A percentile compares a stretch with the other conserved stretches of the same genome.
These are phyloP conservation scores for Meriones psammophilus DNA, from an alignment of 2,797 vertebrate species.

Conservation along the genomic window DNA sequence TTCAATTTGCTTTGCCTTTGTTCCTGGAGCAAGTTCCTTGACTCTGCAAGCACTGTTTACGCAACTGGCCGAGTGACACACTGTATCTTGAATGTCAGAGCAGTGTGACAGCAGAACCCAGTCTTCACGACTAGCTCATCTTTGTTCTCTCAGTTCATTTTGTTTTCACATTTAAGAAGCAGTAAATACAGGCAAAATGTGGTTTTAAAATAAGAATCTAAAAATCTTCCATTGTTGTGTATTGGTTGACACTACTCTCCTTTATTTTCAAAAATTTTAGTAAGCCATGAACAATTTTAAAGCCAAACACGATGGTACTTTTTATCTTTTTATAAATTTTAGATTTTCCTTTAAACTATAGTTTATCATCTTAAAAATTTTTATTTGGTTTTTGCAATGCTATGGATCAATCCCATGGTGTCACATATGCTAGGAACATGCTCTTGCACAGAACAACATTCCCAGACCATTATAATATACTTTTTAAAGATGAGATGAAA, in stretches of 20 bases:
- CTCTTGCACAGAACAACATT: no score
- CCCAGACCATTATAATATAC: background rate
- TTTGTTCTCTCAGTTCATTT: conserved; percentile 15
- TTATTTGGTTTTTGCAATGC: background rate
- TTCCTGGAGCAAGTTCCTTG: background rate
- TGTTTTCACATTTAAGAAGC: background rate
- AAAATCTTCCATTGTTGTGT: background rate
- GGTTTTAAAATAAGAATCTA: conserved; percentile 29
- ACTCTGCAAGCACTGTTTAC: conserved; percentile 7
- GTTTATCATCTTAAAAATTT: conserved; percentile 14
- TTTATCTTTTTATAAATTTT: background rate
- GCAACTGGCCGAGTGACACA: background rate
- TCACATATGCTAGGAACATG: background rate
- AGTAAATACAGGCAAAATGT: background rate
- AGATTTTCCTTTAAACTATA: conserved; percentile 48
- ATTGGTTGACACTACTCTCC: background rate
- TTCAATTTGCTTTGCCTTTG: conserved; percentile 34
- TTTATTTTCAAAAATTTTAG: background rate
- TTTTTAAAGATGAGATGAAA: conserved; percentile 9
- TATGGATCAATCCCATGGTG: background rate
- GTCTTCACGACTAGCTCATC: background rate
- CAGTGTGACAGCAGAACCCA: background rate
- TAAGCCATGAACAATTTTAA: conserved; percentile 13
- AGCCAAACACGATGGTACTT: conserved; percentile 7
- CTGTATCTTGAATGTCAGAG: background rate